These are phyloP conservation scores for Trachurus trachurus DNA, from an alignment of 2,797 vertebrate genomes.

Conservation along the genomic window DNA sequence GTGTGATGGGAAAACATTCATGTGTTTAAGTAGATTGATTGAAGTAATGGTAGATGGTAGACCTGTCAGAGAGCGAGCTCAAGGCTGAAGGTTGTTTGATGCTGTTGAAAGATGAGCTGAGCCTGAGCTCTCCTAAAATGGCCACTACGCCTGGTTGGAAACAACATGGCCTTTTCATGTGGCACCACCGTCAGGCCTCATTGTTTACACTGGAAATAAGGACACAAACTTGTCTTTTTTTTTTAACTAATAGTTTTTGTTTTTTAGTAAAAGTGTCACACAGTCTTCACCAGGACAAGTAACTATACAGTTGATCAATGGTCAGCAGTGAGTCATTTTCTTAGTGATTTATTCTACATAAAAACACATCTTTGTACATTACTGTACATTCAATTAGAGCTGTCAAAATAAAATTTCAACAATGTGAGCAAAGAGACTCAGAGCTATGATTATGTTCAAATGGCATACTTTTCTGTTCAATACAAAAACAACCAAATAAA, in stretches of 20 bases:
- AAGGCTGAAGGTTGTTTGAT: neutral
- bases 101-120: conserved; percentile 44
- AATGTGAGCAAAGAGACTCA: neutral
- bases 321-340: too few relatives aligned
- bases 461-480: neutral
- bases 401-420: neutral
- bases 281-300: too few relatives aligned
- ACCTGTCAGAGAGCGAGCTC: conserved; percentile 2
- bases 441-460: neutral
- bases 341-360: too few relatives aligned
- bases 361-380: too few relatives aligned
- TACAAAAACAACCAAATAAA: neutral
- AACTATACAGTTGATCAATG: neutral
- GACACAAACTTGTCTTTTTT: too few relatives aligned
- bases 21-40: too few relatives aligned
- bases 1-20: too few relatives aligned
- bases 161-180: conserved; percentile 15
- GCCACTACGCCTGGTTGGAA: neutral
- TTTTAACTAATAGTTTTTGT: neutral
- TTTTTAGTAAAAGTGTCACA: neutral
- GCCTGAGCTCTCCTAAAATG: conserved; percentile 34
- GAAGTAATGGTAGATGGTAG: too few relatives aligned
- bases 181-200: conserved; percentile 13
- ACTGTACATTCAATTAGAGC: too few relatives aligned
- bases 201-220: neutral